Evolutionary conservation across 2,888 invertebrate genomes (phyloP), one percentile per base, ranked within the genome.

Genomic region (Pogonocherus hispidulus): DNA sequence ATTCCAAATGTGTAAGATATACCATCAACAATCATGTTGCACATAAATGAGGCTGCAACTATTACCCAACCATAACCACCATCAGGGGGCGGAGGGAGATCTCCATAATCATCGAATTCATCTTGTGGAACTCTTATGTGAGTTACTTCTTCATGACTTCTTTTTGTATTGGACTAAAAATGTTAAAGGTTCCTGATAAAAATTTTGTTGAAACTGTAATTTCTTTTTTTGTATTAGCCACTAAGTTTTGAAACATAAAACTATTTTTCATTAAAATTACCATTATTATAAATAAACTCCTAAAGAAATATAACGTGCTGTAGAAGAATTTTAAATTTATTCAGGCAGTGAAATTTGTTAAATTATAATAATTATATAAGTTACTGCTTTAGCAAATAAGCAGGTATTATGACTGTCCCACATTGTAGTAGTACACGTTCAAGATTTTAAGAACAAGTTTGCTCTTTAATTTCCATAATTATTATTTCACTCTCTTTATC

Each of bases 1-100:
- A 98, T 94, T 62, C 99, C 98, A 85, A 99, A 99, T 5, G 98
- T 96, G 86, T 98, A 99, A 11, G 97, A 95, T 73, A 99, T 97
- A 78, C 97, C 99, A 85, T 99, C 99, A 64, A 99, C 97, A 78
- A 99, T 94, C 88, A 98, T 91, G 90, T 99, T 98, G 87, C 97
- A 97, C 91, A 98, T 92, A 86, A 99, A 98, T 47, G 97, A 97
- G 59, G 97, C 97, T 80, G 95, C 92, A 62, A 98, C 98, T 82
- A 99, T 94, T 81, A 98, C 92, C 96, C 95, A 96, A 67, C 95
- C 95, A 87, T 94, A 96, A 52, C 97, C 97, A 73, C 95, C 95
- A 85, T 95, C 95, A 46, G 95, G 95, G 62, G 95, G 95, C 65
- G 95, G 94, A 16, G 95, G 95, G 70, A 94, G 86, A 76, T 92